Evolutionary conservation across 2,888 invertebrate species (phyloP).

Genomic region (Xestia rhomboidea): DNA sequence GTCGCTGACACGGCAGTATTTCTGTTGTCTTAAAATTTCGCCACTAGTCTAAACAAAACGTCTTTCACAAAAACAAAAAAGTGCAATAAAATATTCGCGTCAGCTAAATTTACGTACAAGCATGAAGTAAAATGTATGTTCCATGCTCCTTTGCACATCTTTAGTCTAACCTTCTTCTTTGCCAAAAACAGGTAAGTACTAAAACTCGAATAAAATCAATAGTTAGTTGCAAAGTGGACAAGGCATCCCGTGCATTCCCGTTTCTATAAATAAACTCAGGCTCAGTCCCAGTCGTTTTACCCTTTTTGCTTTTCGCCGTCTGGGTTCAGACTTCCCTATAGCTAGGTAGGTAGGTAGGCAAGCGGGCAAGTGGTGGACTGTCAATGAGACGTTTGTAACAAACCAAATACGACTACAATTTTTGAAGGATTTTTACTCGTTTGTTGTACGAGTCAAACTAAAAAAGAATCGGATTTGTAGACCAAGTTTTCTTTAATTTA

Average conservation of each 20-base stretch:
- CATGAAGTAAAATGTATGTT: conserved; percentile 8
- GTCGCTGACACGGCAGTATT: neutral
- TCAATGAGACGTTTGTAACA: neutral
- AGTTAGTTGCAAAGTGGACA: conserved; percentile 56
- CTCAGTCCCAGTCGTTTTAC: conserved; percentile 48
- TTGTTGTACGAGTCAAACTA: too few species aligned
- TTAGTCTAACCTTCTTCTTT: neutral
- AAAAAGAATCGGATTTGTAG: too few species aligned
- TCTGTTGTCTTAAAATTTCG: neutral
- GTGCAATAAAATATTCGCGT: neutral
- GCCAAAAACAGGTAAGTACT: conserved; percentile 35
- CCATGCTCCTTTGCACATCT: neutral
- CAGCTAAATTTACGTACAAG: conserved; percentile 14
- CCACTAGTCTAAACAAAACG: neutral
- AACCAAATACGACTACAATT: neutral
- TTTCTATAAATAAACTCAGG: conserved; percentile 65
- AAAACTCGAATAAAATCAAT: conserved; percentile 30
- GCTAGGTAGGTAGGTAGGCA: conserved; percentile 33
- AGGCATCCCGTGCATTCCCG: conserved; percentile 59
- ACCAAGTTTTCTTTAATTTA: neutral
- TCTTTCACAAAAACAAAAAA: neutral
- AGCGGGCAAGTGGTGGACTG: neutral
- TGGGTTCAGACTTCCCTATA: conserved; percentile 36
- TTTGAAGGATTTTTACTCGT: neutral
- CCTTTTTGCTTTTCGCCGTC: conserved; percentile 64